phyloP scores from a whole-genome alignment of 64 coral and sea anemone species.

The Montipora foliosa region DNA sequence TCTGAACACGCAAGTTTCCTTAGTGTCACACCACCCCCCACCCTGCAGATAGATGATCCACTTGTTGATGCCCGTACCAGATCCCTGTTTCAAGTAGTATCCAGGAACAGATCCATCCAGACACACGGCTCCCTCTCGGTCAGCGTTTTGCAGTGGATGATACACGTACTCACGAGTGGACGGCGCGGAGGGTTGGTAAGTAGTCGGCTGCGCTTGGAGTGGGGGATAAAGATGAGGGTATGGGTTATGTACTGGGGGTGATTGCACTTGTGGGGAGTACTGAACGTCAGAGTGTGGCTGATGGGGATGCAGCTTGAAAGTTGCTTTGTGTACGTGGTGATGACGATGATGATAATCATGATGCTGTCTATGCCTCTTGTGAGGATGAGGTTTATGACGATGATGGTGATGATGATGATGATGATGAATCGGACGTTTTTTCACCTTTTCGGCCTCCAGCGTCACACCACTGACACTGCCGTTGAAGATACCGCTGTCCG shows the following conservation, averaged over 20 bases:
- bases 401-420: background rate
- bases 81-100: constrained; percentile 73
- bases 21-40: constrained; percentile 84
- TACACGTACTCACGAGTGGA: constrained; percentile 23
- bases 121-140: constrained; percentile 79
- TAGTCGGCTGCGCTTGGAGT: background rate
- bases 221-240: background rate
- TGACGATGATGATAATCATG: background rate
- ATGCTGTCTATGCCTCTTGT: background rate
- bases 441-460: background rate
- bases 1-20: constrained; percentile 57
- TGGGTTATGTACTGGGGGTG: constrained; percentile 7
- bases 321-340: background rate
- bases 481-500: constrained; percentile 24
- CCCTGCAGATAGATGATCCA: constrained; percentile 93
- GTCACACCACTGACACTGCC: constrained; percentile 26
- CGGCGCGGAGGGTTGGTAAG: background rate
- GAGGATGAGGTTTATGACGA: background rate
- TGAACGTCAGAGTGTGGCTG: background rate
- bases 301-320: background rate
- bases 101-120: constrained; percentile 82
- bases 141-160: constrained; percentile 30
- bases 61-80: constrained; percentile 49
- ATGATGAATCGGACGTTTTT: background rate
- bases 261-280: background rate